Conservation (phyloP, 2,888 invertebrate genomes). For the Plebejus anna region DNA sequence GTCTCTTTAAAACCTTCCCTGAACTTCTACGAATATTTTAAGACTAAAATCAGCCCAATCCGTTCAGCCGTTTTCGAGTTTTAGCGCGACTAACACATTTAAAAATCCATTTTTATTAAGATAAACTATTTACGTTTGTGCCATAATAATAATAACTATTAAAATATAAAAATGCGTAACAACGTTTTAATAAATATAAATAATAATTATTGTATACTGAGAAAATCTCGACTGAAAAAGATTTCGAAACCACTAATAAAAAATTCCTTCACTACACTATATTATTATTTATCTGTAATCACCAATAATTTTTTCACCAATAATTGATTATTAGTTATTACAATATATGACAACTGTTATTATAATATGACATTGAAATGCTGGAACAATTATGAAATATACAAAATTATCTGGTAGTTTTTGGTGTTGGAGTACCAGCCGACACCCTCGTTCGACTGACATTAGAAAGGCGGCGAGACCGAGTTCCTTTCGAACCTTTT, state of each 20-base stretch:
- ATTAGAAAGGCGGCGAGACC: conserved; percentile 57
- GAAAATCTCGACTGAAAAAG: not conserved
- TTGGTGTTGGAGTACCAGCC: not conserved
- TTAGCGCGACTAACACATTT: too few relatives aligned
- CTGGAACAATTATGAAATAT: not conserved
- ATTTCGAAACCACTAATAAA: not conserved
- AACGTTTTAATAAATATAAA: too few relatives aligned
- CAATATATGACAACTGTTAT: too few relatives aligned
- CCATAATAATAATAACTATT: too few relatives aligned
- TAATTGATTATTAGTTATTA: too few relatives aligned
- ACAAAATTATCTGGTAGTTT: not conserved
- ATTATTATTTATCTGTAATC: not conserved
- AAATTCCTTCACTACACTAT: not conserved
- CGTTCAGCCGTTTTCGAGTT: too few relatives aligned
- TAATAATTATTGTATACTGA: not conserved
- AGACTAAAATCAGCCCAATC: too few relatives aligned
- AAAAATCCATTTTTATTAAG: too few relatives aligned
- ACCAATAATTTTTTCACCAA: not conserved
- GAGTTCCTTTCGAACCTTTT: conserved; percentile 34
- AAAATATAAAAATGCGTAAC: too few relatives aligned
- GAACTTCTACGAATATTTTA: too few relatives aligned
- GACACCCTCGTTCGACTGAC: conserved; percentile 44
- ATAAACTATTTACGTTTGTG: not conserved
- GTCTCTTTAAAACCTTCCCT: too few relatives aligned
- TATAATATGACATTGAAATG: not conserved